Base-by-base conservation (phyloP, 2,797 vertebrate genomes). In the Pipistrellus nathusii region DNA sequence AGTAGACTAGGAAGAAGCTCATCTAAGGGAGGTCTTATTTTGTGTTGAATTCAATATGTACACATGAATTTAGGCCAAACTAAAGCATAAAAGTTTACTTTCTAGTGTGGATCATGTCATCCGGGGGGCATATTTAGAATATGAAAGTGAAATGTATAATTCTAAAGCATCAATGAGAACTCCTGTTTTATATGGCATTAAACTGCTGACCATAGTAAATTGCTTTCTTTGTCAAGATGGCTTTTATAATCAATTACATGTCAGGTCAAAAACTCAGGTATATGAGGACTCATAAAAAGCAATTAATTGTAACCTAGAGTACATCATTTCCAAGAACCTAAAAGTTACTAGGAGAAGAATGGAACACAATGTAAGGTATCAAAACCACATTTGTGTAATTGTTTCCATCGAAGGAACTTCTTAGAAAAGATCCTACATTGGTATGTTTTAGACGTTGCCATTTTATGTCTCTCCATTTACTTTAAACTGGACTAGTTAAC, bases 271-370 rank as follows among this genome's bases (percentile, higher is more conserved):
- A 97, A 94, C 93, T 97, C 89, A 97, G 81, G 94, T 97, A 85
- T 97, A 97, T 97, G 97, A 98, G 95, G 85, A 97, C 91, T 0
- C 18, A 91, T 96, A 97, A 96, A 97, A 97, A 97, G 86, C 96
- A 98, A 97, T 98, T 97, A 97, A 97, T 98, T 98, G 98, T 97
- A 97, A 93, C 89, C 80, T 95, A 97, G 96, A 93, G 93, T 96
- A 89, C 90, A 97, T 97, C 83, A 96, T 97, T 97, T 94, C 94
- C 97, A 95, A 97, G 95, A 97, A 95, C 96, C 96, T 91, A 96
- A 93, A 96, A 98, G 94, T 97, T 97, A 95, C 96, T 96, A 95
- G 93, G 85, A 97, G 81, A 96, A 73, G 57, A 93, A 66, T 76
- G 35, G 64, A 21, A 11, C 8, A 89, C 62, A 93, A 57, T 80